Evolutionary conservation across 2,888 invertebrate species (phyloP), one percentile per base, ranked within the genome.

Genomic region (Adela reaumurella): DNA sequence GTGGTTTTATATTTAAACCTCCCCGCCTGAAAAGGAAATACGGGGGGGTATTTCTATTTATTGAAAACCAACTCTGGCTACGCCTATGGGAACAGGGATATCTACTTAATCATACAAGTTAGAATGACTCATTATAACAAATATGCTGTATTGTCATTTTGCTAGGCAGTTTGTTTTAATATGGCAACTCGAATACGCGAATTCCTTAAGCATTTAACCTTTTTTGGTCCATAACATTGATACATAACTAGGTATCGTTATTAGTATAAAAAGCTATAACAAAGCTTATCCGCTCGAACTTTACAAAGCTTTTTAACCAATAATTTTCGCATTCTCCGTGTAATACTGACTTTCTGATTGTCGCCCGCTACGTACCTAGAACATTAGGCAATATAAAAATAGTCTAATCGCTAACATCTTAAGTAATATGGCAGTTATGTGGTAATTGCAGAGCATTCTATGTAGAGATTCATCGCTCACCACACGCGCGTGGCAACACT

Each of bases 351-450:
- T 35, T 14, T 3, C 3, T 3, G 14, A 35, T 35, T 11, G 14
- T 24, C 24, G 4, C n/a, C 35, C 35, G 35, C 8, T 14, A 14
- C 35, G 35, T 35, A 35, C n/a, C 35, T 8, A 14, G 10, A 19
- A 45, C 45, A 19, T 45, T n/a, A 35, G 35, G 35, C n/a, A 45
- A 45, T 18, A n/a, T 45, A 45, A 18, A 18, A 18, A 19, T 19
- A 17, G 11, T 45, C 17, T 43, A 43, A 16, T 16, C 14, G 11
- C 17, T 16, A 43, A 43, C 19, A 19, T 19, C 72, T 69, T 74
- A 74, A 59, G 61, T 74, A 73, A 68, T 77, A 77, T 76, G 77
- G 77, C 77, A 77, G 77, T 76, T 45, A 70, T 66, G 67, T 69
- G 68, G 70, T 70, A 68, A 65, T 61, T 57, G 57, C 56, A 59